A percentile compares a stretch with the other conserved stretches of the same genome.
Conservation (phyloP, 2,888 invertebrate genomes). For the Aspidapion aeneum region DNA sequence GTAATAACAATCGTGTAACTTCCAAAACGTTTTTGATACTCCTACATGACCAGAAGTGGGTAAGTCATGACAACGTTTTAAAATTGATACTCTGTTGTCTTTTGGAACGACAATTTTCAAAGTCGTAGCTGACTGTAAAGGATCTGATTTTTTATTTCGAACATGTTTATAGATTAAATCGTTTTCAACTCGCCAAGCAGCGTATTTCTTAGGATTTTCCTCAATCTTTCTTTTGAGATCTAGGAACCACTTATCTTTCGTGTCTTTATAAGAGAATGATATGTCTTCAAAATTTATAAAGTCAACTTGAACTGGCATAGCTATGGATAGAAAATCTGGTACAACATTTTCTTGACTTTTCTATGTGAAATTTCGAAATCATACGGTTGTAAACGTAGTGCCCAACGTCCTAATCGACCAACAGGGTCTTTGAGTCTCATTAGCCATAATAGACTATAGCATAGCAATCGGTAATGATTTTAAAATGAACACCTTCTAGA, state of each 20-base stretch:
- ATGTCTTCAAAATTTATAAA: neutral
- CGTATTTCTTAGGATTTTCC: neutral
- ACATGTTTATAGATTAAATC: constrained; percentile 7
- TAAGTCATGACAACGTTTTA: constrained; percentile 23
- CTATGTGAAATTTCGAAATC: constrained; percentile 25
- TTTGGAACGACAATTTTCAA: constrained; percentile 12
- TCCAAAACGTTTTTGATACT: constrained; percentile 2
- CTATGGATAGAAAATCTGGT: constrained; percentile 17
- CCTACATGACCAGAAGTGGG: constrained; percentile 4
- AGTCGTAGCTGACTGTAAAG: neutral
- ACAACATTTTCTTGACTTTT: constrained; percentile 16
- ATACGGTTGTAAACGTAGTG: constrained; percentile 20
- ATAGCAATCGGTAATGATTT: constrained; percentile 24
- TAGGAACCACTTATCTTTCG: constrained; percentile 9
- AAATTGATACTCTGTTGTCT: neutral
- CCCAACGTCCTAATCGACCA: constrained; percentile 17
- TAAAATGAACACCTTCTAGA: constrained; percentile 22
- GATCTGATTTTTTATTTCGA: neutral
- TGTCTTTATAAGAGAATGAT: neutral
- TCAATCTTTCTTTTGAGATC: neutral
- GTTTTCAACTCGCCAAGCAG: constrained; percentile 9
- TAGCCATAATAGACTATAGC: constrained; percentile 13
- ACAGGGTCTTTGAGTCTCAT: constrained; percentile 20
- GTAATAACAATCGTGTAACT: neutral
- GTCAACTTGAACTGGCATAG: constrained; percentile 6